Evolutionary conservation across 2,888 invertebrate species (phyloP), one percentile per base, ranked within the genome.

Genomic region (Apoderus coryli): DNA sequence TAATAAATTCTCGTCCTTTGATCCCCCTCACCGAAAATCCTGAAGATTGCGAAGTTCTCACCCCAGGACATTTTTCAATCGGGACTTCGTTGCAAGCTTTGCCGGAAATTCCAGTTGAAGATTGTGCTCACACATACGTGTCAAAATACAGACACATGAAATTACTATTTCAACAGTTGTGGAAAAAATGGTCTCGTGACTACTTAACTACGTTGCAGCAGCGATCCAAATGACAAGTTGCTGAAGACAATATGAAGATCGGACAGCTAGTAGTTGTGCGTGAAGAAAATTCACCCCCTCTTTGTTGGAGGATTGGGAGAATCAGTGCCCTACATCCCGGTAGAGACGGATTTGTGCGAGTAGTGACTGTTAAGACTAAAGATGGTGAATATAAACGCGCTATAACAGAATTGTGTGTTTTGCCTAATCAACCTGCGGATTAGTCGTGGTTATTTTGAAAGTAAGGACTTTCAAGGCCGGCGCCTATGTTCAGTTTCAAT

Each of bases 1-100:
- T 42, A 14, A 29, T 50, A 13, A 50, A 51, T 35, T 50, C 45
- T 2, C 27, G 51, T 10, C 50, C 50, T 6, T 28, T 52, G 3
- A 28, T 25, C 4, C 38, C 44, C 3, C n/a, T 45, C 2, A 39
- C 41, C 9, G 24, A 23, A 29, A 44, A 48, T 35, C 46, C 44
- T 7, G 35, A 34, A 26, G 43, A 46, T 31, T 23, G 34, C n/a
- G 26, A 25, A 9, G 32, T 35, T 13, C 33, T 49, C 2, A 48
- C 45, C 1, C 44, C 46, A 2, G 40, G 34, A 13, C 46, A 47
- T 33, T 48, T 48, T 28, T 29, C 44, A 4, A 41, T 46, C 31
- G 42, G 44, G n/a, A 19, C 27, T 11, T 14, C 38, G 11, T 24
- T 42, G 7, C 33, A 44, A 38, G 7, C 38, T 9, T 7, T 41